These are phyloP conservation scores for Neoitamus cyanurus DNA, from an alignment of 2,888 invertebrate genomes.

Conservation along the genomic window DNA sequence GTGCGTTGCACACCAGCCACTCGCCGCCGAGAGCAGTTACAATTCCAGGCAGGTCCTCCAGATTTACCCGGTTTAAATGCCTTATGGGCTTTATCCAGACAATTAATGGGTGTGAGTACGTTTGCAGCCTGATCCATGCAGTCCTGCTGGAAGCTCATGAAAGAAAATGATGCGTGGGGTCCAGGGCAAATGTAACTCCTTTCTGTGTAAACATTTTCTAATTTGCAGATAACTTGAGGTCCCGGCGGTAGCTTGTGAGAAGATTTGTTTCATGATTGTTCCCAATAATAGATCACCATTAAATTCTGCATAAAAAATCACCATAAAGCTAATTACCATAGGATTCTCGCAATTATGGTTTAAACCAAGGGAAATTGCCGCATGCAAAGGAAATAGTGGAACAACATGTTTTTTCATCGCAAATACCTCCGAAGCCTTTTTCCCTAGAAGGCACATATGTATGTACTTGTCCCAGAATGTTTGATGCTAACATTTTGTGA, in stretches of 20 bases:
- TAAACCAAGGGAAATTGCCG: too few species aligned
- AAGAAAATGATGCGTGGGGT: slow-evolving; percentile 32
- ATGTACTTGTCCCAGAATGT: too few species aligned
- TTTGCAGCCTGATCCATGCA: background rate
- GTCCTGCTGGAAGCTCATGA: background rate
- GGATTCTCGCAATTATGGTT: too few species aligned
- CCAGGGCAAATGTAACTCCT: background rate
- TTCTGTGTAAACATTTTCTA: background rate
- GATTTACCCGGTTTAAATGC: background rate
- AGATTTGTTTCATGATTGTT: background rate
- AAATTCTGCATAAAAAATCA: too few species aligned
- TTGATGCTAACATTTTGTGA: too few species aligned
- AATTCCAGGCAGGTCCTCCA: background rate
- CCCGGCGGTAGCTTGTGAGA: background rate
- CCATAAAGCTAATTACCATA: too few species aligned
- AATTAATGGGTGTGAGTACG: background rate
- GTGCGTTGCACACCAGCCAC: background rate
- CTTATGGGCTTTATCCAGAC: slow-evolving; percentile 8
- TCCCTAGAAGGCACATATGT: too few species aligned
- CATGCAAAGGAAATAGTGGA: too few species aligned
- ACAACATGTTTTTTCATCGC: too few species aligned
- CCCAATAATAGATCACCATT: too few species aligned
- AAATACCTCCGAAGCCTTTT: too few species aligned
- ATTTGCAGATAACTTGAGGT: background rate
- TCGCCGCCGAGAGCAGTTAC: too few species aligned